Evolutionary conservation across 2,113 vertebrate genomes (phyloP).

Genomic region (Otocyon megalotis): DNA sequence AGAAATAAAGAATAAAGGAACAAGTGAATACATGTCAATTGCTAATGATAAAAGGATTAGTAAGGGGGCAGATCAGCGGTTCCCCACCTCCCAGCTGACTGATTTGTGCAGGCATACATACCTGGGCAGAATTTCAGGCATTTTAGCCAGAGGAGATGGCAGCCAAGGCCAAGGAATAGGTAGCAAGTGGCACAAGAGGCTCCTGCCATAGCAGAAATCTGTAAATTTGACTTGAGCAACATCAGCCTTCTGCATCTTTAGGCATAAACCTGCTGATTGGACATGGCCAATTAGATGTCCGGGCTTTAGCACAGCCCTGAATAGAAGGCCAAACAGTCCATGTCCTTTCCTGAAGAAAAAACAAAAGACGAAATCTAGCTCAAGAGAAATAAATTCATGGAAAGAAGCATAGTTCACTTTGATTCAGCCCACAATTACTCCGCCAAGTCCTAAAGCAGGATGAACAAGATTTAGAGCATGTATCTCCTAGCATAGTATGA

Average conservation of each 20-base stretch:
- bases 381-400: conserved; percentile 27
- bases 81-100: background rate
- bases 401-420: conserved; percentile 34
- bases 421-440: background rate
- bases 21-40: background rate
- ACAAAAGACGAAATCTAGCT: background rate
- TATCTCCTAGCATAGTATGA: background rate
- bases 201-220: background rate
- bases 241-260: background rate
- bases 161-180: background rate
- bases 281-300: background rate
- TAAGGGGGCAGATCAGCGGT: too few species aligned
- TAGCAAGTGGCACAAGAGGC: background rate
- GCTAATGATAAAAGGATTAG: too few species aligned
- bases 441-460: background rate
- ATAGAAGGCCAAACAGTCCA: background rate
- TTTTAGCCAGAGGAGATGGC: background rate
- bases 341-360: background rate
- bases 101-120: background rate
- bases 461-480: background rate
- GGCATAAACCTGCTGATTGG: background rate
- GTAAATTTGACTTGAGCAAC: background rate
- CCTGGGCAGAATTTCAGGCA: background rate
- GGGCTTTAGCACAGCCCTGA: background rate
- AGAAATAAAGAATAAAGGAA: background rate